phyloP scores from a whole-genome alignment of 2,113 vertebrate species.

The Nycticebus coucang region DNA sequence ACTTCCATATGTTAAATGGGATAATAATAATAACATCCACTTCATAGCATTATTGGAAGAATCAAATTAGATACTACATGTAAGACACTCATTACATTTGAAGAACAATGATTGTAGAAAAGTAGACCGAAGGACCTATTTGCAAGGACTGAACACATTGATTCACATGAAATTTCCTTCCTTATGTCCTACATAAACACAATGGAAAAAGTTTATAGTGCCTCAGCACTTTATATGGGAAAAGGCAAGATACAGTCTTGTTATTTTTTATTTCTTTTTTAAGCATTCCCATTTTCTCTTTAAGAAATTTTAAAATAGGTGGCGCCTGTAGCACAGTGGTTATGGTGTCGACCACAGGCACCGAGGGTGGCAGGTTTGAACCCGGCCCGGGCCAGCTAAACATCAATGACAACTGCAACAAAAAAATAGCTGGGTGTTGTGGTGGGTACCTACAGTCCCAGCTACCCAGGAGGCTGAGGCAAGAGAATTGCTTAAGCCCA shows the following conservation, averaged over 20 bases:
- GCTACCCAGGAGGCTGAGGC: no score
- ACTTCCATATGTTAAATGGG: background rate
- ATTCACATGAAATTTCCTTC: background rate
- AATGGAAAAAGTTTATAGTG: background rate
- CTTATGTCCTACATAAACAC: background rate
- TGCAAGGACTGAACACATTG: background rate
- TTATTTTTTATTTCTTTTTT: background rate
- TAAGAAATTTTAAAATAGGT: background rate
- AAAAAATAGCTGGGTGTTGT: no score
- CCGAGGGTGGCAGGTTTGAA: no score
- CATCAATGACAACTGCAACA: no score
- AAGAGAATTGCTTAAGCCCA: no score
- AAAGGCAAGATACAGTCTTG: background rate
- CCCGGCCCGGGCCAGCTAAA: no score
- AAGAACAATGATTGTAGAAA: background rate
- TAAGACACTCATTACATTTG: background rate
- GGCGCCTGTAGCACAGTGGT: no score
- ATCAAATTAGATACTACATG: background rate
- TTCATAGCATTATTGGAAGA: background rate
- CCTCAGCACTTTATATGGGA: background rate
- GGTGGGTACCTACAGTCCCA: no score
- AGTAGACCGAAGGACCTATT: no score
- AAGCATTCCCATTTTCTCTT: background rate
- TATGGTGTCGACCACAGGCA: no score
- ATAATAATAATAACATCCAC: background rate